Evolutionary conservation across 2,888 invertebrate genomes (phyloP), one percentile per base, ranked within the genome.

Genomic region (Griposia aprilina): DNA sequence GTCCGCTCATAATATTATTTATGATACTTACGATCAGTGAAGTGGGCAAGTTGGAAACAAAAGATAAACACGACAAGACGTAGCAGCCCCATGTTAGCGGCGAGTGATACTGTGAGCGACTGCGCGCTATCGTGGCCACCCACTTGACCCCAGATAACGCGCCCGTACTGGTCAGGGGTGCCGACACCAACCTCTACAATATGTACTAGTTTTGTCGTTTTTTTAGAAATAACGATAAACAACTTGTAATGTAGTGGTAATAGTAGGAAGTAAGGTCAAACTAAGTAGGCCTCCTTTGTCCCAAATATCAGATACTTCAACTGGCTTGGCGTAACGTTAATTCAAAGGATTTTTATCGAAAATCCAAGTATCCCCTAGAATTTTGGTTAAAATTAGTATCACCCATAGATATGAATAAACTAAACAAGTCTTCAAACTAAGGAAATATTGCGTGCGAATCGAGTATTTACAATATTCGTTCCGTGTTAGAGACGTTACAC

Each of bases 21-120:
- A 36, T 30, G 48, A 52, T 69, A 94, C 94, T 94, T 90, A 95
- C 94, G 90, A 59, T 94, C 93, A 13, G 91, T 85, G 67, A 91
- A 89, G 23, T 86, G 85, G 0, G 92, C 93, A 59, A 90, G 70
- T 79, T 90, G 84, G 17, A 92, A 82, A 75, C 90, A 91, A 66
- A 89, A 85, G 80, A 91, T 73, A 45, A 93, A 69, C 52, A 93
- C 55, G 65, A 82, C 52, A 71, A 83, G 26, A 41, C 55, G 60
- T 30, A 82, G 45, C 13, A 72, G 60, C 36, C 20, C 72, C 89
- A 89, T 89, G 81, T 76, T 45, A n/a, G 7, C 23, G 67, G 45
- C 52, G 62, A 36, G 66, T 41, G 69, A 26, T 62, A 26, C 48
- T 55, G 67, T 55, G 67, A 4, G 41, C 36, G 62, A 45, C 60